Conservation (phyloP, 2,113 vertebrate genomes). For the Platycercus adscitus region DNA sequence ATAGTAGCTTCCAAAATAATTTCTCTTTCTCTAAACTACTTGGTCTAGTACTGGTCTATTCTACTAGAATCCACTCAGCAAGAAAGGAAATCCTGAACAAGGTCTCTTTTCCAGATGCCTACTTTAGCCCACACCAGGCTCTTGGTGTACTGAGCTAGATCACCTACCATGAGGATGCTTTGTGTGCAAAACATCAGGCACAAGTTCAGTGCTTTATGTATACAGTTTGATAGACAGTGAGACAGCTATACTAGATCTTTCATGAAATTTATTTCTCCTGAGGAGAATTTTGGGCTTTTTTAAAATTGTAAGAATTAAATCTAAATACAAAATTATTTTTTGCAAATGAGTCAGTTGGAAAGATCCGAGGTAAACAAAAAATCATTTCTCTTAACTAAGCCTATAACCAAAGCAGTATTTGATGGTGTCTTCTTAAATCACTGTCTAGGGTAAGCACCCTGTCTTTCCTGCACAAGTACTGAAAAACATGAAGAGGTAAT, state of each 20-base stretch:
- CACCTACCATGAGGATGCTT: not conserved
- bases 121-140: not conserved
- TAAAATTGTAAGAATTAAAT: not conserved
- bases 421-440: not conserved
- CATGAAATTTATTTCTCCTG: not conserved
- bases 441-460: not conserved
- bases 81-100: not conserved
- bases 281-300: not conserved
- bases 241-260: not conserved
- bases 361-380: not conserved
- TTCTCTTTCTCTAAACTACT: not conserved
- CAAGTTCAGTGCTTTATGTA: not conserved
- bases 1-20: not conserved
- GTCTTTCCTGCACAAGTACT: not conserved
- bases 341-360: not conserved
- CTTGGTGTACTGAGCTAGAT: not conserved
- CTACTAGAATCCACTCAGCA: not conserved
- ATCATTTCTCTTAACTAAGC: not conserved
- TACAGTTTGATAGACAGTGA: not conserved
- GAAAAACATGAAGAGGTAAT: not conserved
- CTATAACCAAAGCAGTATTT: not conserved
- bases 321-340: not conserved
- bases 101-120: not conserved
- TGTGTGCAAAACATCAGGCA: not conserved
- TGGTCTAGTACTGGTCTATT: not conserved